Evolutionary conservation across 2,113 vertebrate genomes (phyloP), one percentile per base, ranked within the genome.

Genomic region (Bufo gargarizans): DNA sequence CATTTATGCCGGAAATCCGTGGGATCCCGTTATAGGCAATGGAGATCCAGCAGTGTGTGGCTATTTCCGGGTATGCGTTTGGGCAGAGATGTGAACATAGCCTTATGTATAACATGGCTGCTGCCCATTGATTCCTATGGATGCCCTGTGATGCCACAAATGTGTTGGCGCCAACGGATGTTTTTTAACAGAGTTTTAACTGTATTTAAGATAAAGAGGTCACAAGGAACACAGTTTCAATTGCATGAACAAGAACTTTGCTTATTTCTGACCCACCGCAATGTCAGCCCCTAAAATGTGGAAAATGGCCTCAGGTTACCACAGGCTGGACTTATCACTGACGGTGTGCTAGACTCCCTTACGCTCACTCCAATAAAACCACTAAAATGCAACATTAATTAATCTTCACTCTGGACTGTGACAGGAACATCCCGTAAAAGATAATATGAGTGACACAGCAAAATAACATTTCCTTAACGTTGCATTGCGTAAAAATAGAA

Each of bases 391-490:
- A 80, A 43, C 53, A 80, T 33, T 58, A 58, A 22, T 80, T 80
- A 17, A 80, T 56, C 53, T 80, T 80, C n/a, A 80, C 55, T 43
- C 43, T 58, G 77, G 77, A 80, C 53, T 7, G 53, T 53, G n/a
- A 56, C 77, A 56, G 77, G n/a, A 80, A 58, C 77, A 58, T 58
- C 77, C 77, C 58, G 77, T 58, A 80, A 80, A 80, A 59, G 76
- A 77, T 77, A 77, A 83, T 22, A 22, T 50, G 16, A 19, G 6
- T 81, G 63, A 84, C 47, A 22, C 63, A 84, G 63, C 82, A 22
- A 55, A 84, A 33, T 6, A 55, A 49, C 69, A 76, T 49, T 84
- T 71, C 19, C 49, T 69, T 55, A 69, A 13, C 22, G 22, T 69
- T 69, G 7, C 8, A 61, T 61, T 61, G 12, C 56, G 16, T 61